These are phyloP conservation scores for Bubo scandiacus DNA, from an alignment of 2,113 vertebrate genomes.

Conservation along the genomic window DNA sequence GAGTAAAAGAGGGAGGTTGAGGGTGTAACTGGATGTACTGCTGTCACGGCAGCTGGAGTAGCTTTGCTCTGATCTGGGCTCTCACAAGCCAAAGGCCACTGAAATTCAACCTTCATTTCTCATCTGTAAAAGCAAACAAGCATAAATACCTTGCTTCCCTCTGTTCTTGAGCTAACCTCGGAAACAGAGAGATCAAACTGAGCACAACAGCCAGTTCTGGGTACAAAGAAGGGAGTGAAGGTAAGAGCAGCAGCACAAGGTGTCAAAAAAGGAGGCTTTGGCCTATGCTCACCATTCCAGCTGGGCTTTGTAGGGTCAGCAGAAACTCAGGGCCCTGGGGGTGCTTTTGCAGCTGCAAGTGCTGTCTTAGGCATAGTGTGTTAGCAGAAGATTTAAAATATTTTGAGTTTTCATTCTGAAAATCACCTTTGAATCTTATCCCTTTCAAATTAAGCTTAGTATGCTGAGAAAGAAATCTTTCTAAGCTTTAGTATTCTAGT, in stretches of 20 bases:
- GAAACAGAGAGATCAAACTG: not conserved
- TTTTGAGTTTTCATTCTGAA: not conserved
- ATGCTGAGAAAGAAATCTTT: not conserved
- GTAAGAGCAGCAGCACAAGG: fast-evolving
- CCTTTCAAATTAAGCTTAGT: not conserved
- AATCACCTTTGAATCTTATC: not conserved
- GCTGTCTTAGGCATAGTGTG: fast-evolving
- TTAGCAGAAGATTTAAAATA: not conserved
- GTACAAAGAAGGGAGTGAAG: no score
- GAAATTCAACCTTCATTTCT: not conserved
- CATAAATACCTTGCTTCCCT: not conserved
- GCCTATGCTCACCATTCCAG: fast-evolving
- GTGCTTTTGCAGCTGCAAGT: not conserved
- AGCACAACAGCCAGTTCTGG: fast-evolving
- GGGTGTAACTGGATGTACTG: not conserved
- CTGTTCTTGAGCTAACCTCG: not conserved
- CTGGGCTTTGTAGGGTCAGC: fast-evolving
- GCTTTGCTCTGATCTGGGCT: not conserved
- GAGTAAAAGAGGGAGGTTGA: not conserved
- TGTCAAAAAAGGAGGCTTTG: fast-evolving
- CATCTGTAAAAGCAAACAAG: not conserved
- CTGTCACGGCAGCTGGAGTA: fast-evolving
- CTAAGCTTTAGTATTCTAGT: not conserved
- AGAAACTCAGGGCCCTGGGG: not conserved
- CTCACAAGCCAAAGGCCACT: not conserved